phyloP scores from a whole-genome alignment of 2,797 vertebrate genomes.

The Serranus cabrilla region DNA sequence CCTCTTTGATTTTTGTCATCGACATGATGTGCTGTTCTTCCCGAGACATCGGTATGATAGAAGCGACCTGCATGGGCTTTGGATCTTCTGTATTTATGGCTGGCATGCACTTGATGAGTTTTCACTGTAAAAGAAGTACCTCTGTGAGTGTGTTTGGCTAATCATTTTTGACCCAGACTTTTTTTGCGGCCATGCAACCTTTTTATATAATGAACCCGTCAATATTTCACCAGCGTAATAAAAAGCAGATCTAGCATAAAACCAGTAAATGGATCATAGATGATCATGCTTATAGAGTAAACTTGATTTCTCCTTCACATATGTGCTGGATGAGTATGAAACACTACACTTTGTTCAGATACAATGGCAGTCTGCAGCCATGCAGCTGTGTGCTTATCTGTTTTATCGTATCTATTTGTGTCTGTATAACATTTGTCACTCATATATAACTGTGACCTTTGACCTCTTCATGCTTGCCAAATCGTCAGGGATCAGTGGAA shows the following conservation, averaged over 20 bases:
- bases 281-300: neutral
- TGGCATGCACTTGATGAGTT: neutral
- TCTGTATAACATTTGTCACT: constrained; percentile 33
- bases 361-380: neutral
- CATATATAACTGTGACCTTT: constrained; percentile 78
- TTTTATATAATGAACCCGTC: constrained; percentile 1
- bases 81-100: neutral
- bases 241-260: neutral
- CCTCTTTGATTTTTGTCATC: neutral
- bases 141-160: constrained; percentile 9
- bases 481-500: constrained; percentile 86
- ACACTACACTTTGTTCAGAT: constrained; percentile 4
- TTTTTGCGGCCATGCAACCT: neutral
- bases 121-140: neutral
- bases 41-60: neutral
- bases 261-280: neutral
- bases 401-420: neutral
- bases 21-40: neutral
- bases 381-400: constrained; percentile 9
- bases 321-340: constrained; percentile 3
- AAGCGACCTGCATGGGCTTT: constrained; percentile 31
- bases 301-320: constrained; percentile 9
- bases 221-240: neutral
- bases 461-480: constrained; percentile 76
- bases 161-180: neutral